Evolutionary conservation across 2,113 vertebrate species (phyloP), one percentile per base, ranked within the genome.

Genomic region (Colaptes auratus): DNA sequence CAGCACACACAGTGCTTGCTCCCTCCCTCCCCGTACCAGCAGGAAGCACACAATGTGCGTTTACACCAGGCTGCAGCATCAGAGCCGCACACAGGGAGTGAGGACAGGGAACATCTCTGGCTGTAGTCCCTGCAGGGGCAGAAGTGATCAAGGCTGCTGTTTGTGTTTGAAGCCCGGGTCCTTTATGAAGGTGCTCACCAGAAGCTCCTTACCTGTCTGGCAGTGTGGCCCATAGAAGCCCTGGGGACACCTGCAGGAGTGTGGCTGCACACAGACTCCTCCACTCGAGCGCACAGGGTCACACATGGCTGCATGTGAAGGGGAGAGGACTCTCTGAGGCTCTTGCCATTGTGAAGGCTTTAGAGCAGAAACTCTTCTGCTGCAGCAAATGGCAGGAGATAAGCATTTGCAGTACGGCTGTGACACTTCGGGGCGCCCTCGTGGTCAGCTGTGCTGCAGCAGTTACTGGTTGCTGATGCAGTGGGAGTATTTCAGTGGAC

Each of bases 201-300:
- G 80, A 79, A 79, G 27, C 65, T 88, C 21, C 98, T 95, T 86
- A 98, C 98, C 98, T 95, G 92, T 98, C 92, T 98, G 98, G 64
- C 98, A 98, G 88, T 95, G 96, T 8, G 74, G 84, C 30, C 98
- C 98, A 0, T 96, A 98, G 96, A 98, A 98, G 58, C 98, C 98
- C 35, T 95, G 85, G 69, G 96, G 97, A 92, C 98, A 98, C 0
- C 94, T 97, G 90, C 98, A 99, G 23, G 25, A 24, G 58, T 97
- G 98, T 95, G 98, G 98, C 65, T 87, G 91, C 67, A 98, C 95
- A 27, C 98, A 98, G 59, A 93, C 39, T 17, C 98, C 98, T 15
- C 97, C 97, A 6, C 98, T 98, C 95, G 98, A 97, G 96, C 98
- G 98, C 86, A 98, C 95, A 2, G 98, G 98, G 33, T 89, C 97